Percentiles rank a stretch among this genome's conserved stretches.
phyloP scores from a whole-genome alignment of 2,113 vertebrate genomes.

The Archocentrus centrarchus region DNA sequence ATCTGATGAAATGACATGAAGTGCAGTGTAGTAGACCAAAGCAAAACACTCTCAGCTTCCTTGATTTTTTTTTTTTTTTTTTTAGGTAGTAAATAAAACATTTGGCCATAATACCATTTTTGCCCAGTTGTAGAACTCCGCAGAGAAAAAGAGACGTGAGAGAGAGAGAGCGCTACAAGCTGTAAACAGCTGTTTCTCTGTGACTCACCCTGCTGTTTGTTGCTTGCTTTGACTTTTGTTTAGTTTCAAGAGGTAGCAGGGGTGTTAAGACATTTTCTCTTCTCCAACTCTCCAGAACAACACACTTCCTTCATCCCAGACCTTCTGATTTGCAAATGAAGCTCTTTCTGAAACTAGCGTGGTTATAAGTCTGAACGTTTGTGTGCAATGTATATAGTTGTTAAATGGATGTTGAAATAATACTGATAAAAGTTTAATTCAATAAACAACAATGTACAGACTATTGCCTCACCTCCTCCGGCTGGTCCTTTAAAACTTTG shows the following conservation, averaged over 20 bases:
- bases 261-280: neutral
- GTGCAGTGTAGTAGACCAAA: neutral
- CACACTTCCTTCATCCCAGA: neutral
- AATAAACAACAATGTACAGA: neutral
- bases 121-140: neutral
- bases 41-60: accelerated
- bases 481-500: neutral
- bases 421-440: neutral
- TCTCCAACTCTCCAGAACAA: neutral
- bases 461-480: neutral
- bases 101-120: neutral
- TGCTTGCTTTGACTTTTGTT: neutral
- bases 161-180: neutral
- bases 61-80: neutral
- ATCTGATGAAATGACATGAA: neutral
- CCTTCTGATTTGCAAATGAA: neutral
- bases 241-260: neutral
- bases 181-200: neutral
- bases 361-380: neutral
- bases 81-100: neutral
- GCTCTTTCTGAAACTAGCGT: neutral
- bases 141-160: neutral
- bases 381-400: neutral
- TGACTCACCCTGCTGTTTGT: neutral
- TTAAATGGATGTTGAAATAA: neutral